Conservation (phyloP, 2,113 vertebrate species). For the Pogonocichla stellata region DNA sequence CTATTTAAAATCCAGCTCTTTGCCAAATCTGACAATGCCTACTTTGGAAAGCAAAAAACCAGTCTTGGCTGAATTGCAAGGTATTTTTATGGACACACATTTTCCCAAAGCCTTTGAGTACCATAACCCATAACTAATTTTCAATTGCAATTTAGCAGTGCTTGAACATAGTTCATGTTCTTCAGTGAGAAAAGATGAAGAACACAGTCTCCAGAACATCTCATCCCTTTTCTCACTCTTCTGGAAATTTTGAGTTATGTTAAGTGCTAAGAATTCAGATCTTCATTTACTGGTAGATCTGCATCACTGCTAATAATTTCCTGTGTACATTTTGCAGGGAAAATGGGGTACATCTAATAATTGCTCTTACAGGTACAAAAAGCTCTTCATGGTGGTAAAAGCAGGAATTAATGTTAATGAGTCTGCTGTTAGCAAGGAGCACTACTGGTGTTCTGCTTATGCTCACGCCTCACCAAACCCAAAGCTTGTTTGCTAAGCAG, state of each 20-base stretch:
- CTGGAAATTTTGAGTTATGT: background rate
- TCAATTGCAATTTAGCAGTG: background rate
- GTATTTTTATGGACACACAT: background rate
- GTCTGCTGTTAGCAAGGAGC: conserved; percentile 56
- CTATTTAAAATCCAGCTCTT: background rate
- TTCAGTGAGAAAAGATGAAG: background rate
- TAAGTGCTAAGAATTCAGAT: background rate
- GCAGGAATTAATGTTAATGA: conserved; percentile 70
- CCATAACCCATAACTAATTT: background rate
- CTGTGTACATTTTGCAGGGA: background rate
- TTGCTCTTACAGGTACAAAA: conserved; percentile 34
- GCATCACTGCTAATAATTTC: background rate
- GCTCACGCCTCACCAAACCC: conserved; percentile 43
- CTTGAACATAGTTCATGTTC: background rate
- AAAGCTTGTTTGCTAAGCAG: conserved; percentile 70
- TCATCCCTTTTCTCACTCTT: background rate
- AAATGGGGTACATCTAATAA: conserved; percentile 20
- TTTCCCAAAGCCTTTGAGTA: background rate
- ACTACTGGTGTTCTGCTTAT: conserved; percentile 55
- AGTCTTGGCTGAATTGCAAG: background rate
- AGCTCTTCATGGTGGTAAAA: conserved; percentile 47
- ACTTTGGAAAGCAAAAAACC: background rate
- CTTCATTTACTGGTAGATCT: background rate
- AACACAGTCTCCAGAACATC: background rate
- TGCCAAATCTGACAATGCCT: background rate